These are phyloP conservation scores for Agrotis ipsilon DNA, from an alignment of 2,888 invertebrate species.

Conservation along the genomic window DNA sequence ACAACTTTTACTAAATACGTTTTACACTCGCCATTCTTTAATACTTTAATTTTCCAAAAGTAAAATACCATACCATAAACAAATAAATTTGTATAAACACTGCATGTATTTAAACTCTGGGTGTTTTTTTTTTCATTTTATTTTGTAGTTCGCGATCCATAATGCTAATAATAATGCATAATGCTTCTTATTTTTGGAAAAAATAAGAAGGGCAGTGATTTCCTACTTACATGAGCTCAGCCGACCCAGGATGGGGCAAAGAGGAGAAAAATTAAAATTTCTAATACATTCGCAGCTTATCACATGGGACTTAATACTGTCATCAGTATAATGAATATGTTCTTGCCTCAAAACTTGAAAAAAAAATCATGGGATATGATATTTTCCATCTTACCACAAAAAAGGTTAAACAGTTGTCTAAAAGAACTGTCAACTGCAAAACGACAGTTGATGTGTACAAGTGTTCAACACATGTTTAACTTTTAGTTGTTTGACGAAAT, in stretches of 20 bases:
- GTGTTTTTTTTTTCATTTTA: no score
- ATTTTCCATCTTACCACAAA: no score
- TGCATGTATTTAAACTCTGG: neutral
- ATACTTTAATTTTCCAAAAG: no score
- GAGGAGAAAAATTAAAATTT: slow-evolving; percentile 45
- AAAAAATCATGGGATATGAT: neutral
- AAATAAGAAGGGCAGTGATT: slow-evolving; percentile 23
- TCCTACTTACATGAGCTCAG: slow-evolving; percentile 47
- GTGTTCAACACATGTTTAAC: no score
- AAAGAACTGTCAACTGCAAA: no score
- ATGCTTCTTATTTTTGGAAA: slow-evolving; percentile 27
- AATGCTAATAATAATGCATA: no score
- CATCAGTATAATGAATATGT: slow-evolving; percentile 11
- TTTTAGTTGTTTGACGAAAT: no score
- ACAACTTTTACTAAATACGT: no score
- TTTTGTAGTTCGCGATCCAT: no score
- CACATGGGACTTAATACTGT: slow-evolving; percentile 57
- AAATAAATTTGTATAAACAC: no score
- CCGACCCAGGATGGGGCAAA: slow-evolving; percentile 52
- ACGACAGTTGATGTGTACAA: no score
- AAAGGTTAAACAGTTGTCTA: no score
- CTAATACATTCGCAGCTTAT: slow-evolving; percentile 31
- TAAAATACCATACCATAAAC: neutral
- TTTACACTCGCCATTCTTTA: neutral
- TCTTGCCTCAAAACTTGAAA: slow-evolving; percentile 9